These are phyloP conservation scores for Polydrusus pterygomalis DNA, from an alignment of 2,888 invertebrate species.

Conservation along the genomic window DNA sequence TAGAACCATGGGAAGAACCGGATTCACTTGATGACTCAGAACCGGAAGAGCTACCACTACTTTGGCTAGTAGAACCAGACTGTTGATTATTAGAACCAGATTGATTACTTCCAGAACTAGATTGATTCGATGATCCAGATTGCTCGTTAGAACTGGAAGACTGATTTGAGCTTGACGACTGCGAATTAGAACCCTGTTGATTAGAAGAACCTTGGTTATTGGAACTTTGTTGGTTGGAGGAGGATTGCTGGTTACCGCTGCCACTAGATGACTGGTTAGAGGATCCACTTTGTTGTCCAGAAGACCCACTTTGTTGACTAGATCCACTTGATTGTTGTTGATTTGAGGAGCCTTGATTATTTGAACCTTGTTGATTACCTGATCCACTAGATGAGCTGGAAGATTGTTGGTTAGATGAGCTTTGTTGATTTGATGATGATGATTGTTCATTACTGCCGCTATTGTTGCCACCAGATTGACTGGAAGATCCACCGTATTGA, in stretches of 20 bases:
- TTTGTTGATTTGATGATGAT: conserved; percentile 32
- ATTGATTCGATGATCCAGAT: conserved; percentile 21
- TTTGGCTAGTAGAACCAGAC: conserved; percentile 36
- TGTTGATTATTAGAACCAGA: conserved; percentile 48
- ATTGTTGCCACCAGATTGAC: conserved; percentile 13
- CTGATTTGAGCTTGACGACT: conserved; percentile 52
- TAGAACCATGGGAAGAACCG: background rate
- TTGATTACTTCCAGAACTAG: conserved; percentile 6
- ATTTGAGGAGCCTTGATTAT: conserved; percentile 25
- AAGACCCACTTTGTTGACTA: conserved; percentile 26
- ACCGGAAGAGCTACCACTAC: conserved; percentile 33
- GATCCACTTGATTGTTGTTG: conserved; percentile 37
- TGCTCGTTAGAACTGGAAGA: conserved; percentile 48
- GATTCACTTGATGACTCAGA: conserved; percentile 36
- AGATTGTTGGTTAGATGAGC: conserved; percentile 29
- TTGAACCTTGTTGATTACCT: conserved; percentile 1
- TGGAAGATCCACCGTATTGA: conserved; percentile 26
- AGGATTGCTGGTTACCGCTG: conserved; percentile 50
- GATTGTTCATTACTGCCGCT: conserved; percentile 45
- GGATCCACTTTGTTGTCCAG: conserved; percentile 37
- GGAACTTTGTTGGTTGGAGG: conserved; percentile 24
- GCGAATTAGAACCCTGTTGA: conserved; percentile 56
- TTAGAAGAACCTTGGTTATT: conserved; percentile 47
- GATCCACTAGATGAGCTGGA: conserved; percentile 9
- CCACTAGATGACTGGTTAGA: conserved; percentile 14